phyloP scores from a whole-genome alignment of 2,888 invertebrate genomes.

The Cantharis nigra region DNA sequence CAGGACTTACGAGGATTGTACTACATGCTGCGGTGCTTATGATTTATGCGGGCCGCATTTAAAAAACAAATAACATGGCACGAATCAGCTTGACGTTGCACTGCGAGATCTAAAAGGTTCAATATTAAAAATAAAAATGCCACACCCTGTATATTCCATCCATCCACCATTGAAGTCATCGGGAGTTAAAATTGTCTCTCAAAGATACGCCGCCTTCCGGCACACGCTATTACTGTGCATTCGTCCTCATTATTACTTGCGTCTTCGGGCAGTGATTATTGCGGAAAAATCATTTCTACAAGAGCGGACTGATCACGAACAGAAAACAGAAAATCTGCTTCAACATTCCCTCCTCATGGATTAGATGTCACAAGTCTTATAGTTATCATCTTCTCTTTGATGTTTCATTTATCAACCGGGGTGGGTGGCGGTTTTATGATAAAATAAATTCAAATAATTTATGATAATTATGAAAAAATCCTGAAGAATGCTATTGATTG shows the following conservation, averaged over 20 bases:
- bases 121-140: too few relatives aligned
- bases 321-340: too few relatives aligned
- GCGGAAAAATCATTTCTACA: background rate
- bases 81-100: background rate
- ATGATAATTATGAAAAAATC: too few relatives aligned
- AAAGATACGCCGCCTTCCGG: background rate
- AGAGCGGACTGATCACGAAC: background rate
- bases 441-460: too few relatives aligned
- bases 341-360: too few relatives aligned
- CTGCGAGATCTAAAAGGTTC: too few relatives aligned
- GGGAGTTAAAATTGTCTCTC: background rate
- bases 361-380: too few relatives aligned
- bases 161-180: background rate
- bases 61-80: background rate
- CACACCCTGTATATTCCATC: too few relatives aligned
- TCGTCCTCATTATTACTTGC: background rate
- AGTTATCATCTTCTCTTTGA: too few relatives aligned
- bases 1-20: conserved; percentile 29
- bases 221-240: background rate
- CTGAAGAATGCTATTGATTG: too few relatives aligned
- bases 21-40: conserved; percentile 16
- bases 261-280: background rate
- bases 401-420: too few relatives aligned
- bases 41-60: conserved; percentile 5
- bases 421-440: too few relatives aligned